Percentiles rank a stretch among this genome's conserved stretches.
Evolutionary conservation across 2,113 vertebrate species (phyloP).

Genomic region (Ciconia stormi): DNA sequence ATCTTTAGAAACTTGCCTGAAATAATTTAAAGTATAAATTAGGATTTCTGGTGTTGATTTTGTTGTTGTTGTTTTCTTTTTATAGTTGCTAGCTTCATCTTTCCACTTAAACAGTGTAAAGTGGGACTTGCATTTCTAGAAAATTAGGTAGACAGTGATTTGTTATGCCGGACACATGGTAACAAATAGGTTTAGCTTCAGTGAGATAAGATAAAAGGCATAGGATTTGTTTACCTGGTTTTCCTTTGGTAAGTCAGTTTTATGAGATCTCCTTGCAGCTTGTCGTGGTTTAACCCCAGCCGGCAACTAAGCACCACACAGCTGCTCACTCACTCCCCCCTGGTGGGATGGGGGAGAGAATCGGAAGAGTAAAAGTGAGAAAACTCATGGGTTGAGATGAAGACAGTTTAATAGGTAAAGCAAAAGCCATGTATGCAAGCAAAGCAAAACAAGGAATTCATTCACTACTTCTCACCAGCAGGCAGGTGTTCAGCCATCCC

Average conservation of each 20-base stretch:
- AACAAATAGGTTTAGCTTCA: not conserved
- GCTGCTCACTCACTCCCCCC: too few species aligned
- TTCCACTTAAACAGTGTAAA: not conserved
- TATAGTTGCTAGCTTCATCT: not conserved
- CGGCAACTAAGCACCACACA: too few species aligned
- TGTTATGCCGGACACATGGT: not conserved
- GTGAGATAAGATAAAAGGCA: not conserved
- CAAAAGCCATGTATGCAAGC: too few species aligned
- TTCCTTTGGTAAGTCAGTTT: not conserved
- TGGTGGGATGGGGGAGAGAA: too few species aligned
- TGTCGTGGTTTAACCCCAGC: too few species aligned
- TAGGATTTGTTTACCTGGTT: not conserved
- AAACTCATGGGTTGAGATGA: too few species aligned
- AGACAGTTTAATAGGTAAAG: too few species aligned
- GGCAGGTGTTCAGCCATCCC: too few species aligned
- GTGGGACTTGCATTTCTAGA: not conserved
- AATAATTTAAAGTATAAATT: not conserved
- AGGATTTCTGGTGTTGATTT: not conserved
- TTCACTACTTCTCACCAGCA: too few species aligned
- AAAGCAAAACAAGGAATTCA: too few species aligned
- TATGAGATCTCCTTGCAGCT: not conserved
- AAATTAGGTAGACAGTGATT: not conserved
- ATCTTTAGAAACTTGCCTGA: not conserved
- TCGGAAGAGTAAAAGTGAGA: too few species aligned
- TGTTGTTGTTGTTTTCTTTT: not conserved